Percentiles rank a stretch among this genome's conserved stretches.
Evolutionary conservation across 2,797 vertebrate species (phyloP).

Genomic region (Buphagus erythrorhynchus): DNA sequence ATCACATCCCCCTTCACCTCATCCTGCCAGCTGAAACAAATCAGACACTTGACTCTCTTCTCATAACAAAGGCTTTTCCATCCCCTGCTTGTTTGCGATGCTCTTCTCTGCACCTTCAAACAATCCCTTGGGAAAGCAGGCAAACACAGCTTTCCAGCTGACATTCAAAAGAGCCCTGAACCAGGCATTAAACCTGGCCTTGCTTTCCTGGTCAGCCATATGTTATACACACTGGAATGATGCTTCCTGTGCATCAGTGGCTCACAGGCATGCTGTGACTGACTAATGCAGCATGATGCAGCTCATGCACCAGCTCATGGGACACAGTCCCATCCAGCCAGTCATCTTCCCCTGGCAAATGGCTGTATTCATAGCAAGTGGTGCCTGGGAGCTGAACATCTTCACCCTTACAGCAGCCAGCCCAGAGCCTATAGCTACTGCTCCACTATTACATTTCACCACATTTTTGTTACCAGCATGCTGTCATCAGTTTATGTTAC

Average conservation of each 20-base stretch:
- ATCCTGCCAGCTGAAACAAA: background rate
- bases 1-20: background rate
- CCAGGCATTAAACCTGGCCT: background rate
- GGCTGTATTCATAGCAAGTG: background rate
- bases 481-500: background rate
- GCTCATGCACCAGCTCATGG: background rate
- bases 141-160: background rate
- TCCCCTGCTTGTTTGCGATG: rapidly evolving
- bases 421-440: background rate
- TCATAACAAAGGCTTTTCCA: background rate
- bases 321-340: background rate
- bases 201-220: background rate
- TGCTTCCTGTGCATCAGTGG: rapidly evolving
- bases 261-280: background rate
- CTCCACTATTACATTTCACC: background rate
- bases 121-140: background rate
- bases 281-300: background rate
- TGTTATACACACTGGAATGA: rapidly evolving
- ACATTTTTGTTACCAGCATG: background rate
- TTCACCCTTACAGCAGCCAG: background rate
- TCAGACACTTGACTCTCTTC: background rate
- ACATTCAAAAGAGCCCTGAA: background rate
- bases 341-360: background rate
- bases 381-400: background rate
- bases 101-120: background rate